Conservation (phyloP, 2,113 vertebrate genomes). For the Serilophus lunatus region DNA sequence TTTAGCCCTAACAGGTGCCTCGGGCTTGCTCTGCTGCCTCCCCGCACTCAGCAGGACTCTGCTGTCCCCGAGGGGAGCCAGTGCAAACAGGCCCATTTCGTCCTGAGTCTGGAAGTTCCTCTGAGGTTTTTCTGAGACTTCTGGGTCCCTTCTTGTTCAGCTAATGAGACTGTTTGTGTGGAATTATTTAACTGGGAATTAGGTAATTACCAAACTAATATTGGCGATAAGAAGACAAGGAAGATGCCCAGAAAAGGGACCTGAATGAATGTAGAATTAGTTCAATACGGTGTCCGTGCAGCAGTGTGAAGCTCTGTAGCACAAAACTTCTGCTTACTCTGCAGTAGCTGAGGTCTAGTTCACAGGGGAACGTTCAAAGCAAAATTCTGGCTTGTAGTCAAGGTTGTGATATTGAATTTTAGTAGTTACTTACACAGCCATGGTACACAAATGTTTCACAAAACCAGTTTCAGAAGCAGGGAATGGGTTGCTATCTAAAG, state of each 20-base stretch:
- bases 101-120: not conserved
- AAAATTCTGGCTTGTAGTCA: not conserved
- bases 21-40: not conserved
- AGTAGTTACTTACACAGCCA: not conserved
- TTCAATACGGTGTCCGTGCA: not conserved
- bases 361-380: not conserved
- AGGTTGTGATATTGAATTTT: conserved; percentile 8
- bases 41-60: too few species aligned
- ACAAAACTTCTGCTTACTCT: not conserved
- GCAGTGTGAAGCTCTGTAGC: not conserved
- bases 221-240: not conserved
- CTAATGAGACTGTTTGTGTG: not conserved
- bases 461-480: conserved; percentile 21
- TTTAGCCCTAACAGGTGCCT: rapidly evolving
- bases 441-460: conserved; percentile 27
- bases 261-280: not conserved
- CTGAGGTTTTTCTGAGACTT: not conserved
- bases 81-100: not conserved
- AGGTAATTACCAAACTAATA: not conserved
- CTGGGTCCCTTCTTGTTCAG: not conserved
- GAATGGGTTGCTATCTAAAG: conserved; percentile 1
- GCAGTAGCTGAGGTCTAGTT: not conserved
- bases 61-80: too few species aligned
- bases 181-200: not conserved
- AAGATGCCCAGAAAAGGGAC: not conserved